Evolutionary conservation across 2,888 invertebrate genomes (phyloP), one percentile per base, ranked within the genome.

Genomic region (Carterocephalus palaemon): DNA sequence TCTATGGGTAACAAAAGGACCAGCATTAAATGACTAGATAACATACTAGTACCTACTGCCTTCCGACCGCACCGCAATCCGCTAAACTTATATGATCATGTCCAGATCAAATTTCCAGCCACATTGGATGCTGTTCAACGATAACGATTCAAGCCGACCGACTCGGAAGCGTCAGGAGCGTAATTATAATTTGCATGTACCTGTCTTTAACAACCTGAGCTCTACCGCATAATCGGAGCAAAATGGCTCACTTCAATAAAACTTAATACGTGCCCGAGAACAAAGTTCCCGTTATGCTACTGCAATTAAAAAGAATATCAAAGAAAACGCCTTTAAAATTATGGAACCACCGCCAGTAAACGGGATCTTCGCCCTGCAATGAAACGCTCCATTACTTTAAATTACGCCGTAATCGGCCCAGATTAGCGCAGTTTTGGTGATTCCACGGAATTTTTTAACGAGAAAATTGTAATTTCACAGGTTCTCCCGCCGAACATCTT

Each of bases 311-410:
- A 42, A 41, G 32, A 34, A 34, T 26, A 22, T 19, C 19, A 33
- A 34, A 42, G 42, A 28, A 34, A 41, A 42, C 16, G 8, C 34
- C 34, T 43, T 43, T 36, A 29, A 16, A 40, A 43, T 20, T 43
- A 34, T 36, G 28, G 28, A 36, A 36, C 28, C 28, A 36, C 22
- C 10, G 17, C n/a, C 28, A 22, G 15, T 29, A 29, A 34, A 43
- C 13, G 29, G 15, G 22, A 22, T 36, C 42, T 34, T 42, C 20
- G 34, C 7, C 26, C 26, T 26, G 26, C 26, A 5, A 26, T 9
- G 26, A 26, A 34, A 43, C 36, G 34, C 34, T 42, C 42, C 28
- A 36, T 43, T 43, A 16, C 26, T 29, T 43, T 23, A 36, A 36
- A 43, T 43, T 29, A 43, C 22, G 43, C 36, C 29, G 36, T 43